These are phyloP conservation scores for Yponomeuta plumbellus DNA, from an alignment of 2,888 invertebrate genomes.

Conservation along the genomic window DNA sequence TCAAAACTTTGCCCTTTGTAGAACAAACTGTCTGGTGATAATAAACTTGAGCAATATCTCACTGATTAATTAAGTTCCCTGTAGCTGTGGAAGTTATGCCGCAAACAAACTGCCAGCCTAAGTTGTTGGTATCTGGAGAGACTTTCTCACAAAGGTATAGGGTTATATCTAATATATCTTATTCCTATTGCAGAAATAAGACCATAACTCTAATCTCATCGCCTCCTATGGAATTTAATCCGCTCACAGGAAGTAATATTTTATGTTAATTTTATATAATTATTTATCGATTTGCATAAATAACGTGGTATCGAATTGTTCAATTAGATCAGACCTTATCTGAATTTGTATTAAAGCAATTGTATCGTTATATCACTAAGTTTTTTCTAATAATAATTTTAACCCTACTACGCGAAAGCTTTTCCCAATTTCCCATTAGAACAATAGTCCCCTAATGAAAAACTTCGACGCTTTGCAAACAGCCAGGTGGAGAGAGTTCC, in stretches of 20 bases:
- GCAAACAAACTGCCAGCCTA: constrained; percentile 9
- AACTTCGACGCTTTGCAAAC: constrained; percentile 48
- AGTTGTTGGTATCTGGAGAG: not conserved
- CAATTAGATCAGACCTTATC: constrained; percentile 1
- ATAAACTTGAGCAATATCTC: constrained; percentile 52
- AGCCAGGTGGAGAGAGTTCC: constrained; percentile 36
- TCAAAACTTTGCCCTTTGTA: constrained; percentile 34
- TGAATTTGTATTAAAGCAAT: not conserved
- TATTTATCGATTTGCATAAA: constrained; percentile 4
- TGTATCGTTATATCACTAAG: no score
- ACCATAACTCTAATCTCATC: not conserved
- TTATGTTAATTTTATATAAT: not conserved
- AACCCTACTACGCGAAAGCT: no score
- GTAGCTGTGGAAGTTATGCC: constrained; percentile 24
- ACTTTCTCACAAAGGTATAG: not conserved
- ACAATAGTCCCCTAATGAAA: constrained; percentile 25
- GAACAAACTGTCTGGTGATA: constrained; percentile 39
- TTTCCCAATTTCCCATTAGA: constrained; percentile 33
- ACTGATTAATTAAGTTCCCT: constrained; percentile 42
- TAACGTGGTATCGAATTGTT: not conserved
- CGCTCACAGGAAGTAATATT: not conserved
- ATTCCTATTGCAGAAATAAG: not conserved
- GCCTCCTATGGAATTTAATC: not conserved
- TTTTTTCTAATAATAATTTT: no score
- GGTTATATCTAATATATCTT: not conserved